A percentile compares a stretch with the other conserved stretches of the same genome.
phyloP scores from a whole-genome alignment of 37 sponge, comb jelly and placozoan genomes.

The Lycopodina hypogea region DNA sequence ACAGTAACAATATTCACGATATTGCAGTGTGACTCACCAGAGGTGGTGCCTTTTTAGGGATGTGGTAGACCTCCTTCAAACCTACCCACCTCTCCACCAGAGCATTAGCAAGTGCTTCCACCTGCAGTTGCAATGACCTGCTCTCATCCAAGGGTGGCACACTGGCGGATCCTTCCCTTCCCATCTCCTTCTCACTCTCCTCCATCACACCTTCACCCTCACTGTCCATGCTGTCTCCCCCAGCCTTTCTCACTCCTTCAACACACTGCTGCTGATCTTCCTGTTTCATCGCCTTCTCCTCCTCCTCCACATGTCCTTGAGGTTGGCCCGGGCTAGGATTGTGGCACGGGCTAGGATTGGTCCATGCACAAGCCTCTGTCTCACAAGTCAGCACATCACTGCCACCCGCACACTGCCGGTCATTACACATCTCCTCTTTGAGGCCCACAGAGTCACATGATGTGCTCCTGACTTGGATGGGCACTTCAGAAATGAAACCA shows the following conservation, averaged over 20 bases:
- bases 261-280: conserved; percentile 3
- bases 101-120: conserved; percentile 30
- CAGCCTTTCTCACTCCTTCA: background rate
- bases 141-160: background rate
- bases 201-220: background rate
- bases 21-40: background rate
- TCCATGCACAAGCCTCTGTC: no score
- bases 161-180: background rate
- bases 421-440: background rate
- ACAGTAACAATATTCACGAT: no score
- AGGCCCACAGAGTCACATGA: conserved; percentile 21
- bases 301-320: background rate
- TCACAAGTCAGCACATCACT: background rate
- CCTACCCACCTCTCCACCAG: conserved; percentile 68
- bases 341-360: background rate
- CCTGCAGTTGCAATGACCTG: background rate
- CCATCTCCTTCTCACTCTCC: background rate
- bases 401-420: background rate
- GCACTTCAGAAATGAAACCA: background rate
- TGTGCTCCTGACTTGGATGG: background rate
- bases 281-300: background rate
- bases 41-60: conserved; percentile 69
- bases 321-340: background rate
- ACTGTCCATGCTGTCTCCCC: background rate
- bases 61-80: conserved; percentile 83